Percentiles rank a stretch among this genome's conserved stretches.
These are phyloP conservation scores for Leiothrix lutea DNA, from an alignment of 2,113 vertebrate species.

Conservation along the genomic window DNA sequence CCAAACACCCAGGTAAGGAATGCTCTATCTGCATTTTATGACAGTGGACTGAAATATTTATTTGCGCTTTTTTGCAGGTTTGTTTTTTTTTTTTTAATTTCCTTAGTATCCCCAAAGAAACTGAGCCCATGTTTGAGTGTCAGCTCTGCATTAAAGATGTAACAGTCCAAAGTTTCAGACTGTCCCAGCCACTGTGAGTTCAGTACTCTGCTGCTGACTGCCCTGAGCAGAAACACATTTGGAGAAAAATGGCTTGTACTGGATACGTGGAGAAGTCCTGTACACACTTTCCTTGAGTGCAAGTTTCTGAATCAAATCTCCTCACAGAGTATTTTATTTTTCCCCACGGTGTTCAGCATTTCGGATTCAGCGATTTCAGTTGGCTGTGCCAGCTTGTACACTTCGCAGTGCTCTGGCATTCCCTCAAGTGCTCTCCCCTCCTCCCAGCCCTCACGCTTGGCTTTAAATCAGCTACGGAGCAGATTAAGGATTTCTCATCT, in stretches of 20 bases:
- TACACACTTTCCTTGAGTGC: not conserved
- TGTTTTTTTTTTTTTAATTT: not conserved
- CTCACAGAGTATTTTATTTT: fast-evolving
- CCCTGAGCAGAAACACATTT: not conserved
- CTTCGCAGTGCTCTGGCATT: not conserved
- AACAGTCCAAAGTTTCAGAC: not conserved
- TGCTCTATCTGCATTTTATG: not conserved
- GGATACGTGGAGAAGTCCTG: fast-evolving
- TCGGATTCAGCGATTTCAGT: not conserved
- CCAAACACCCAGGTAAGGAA: slow-evolving; percentile 87
- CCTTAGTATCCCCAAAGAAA: not conserved
- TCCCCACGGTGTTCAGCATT: fast-evolving
- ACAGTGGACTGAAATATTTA: not conserved
- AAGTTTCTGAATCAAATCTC: not conserved
- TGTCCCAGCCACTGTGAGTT: not conserved
- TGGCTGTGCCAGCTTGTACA: not conserved
- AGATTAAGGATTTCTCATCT: not conserved
- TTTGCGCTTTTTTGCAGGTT: not conserved
- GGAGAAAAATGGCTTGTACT: not conserved
- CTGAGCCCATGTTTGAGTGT: fast-evolving
- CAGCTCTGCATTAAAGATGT: not conserved
- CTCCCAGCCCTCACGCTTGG: not conserved
- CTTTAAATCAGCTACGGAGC: not conserved
- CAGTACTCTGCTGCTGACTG: not conserved
- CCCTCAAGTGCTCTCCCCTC: not conserved